phyloP scores from a whole-genome alignment of 2,888 invertebrate species.

The Drosophila conformis region DNA sequence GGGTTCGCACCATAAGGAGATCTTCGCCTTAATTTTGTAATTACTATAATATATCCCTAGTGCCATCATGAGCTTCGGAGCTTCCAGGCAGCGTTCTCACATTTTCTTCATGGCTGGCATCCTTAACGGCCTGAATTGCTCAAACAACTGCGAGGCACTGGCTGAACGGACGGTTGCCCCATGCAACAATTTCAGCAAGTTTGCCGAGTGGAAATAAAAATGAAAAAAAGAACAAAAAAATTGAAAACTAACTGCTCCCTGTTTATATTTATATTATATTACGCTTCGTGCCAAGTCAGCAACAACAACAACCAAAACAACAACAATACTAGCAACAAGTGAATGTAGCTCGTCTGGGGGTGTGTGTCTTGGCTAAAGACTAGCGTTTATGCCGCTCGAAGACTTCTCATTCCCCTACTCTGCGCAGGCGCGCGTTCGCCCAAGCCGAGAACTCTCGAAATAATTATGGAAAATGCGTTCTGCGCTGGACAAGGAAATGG shows the following conservation, averaged over 20 bases:
- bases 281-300: constrained; percentile 53
- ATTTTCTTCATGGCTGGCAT: constrained; percentile 57
- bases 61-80: constrained; percentile 14
- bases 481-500: constrained; percentile 11
- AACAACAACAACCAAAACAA: constrained; percentile 8
- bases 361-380: constrained; percentile 74
- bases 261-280: constrained; percentile 72
- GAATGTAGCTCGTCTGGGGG: constrained; percentile 49
- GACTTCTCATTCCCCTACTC: constrained; percentile 1
- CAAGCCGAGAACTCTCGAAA: constrained; percentile 52
- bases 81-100: constrained; percentile 59
- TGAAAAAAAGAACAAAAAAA: constrained; percentile 39
- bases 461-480: constrained; percentile 76
- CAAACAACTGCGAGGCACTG: constrained; percentile 72
- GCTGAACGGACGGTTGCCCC: constrained; percentile 32
- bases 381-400: constrained; percentile 52
- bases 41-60: constrained; percentile 70
- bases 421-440: constrained; percentile 57
- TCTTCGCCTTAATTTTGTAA: constrained; percentile 72
- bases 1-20: constrained; percentile 29
- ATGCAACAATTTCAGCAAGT: constrained; percentile 39
- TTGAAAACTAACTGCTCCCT: constrained; percentile 76
- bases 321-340: constrained; percentile 46
- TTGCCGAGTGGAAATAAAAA: constrained; percentile 6
- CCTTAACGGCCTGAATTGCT: constrained; percentile 65